Evolutionary conservation across 2,888 invertebrate genomes (phyloP), one percentile per base, ranked within the genome.

Genomic region (Agonopterix subpropinquella): DNA sequence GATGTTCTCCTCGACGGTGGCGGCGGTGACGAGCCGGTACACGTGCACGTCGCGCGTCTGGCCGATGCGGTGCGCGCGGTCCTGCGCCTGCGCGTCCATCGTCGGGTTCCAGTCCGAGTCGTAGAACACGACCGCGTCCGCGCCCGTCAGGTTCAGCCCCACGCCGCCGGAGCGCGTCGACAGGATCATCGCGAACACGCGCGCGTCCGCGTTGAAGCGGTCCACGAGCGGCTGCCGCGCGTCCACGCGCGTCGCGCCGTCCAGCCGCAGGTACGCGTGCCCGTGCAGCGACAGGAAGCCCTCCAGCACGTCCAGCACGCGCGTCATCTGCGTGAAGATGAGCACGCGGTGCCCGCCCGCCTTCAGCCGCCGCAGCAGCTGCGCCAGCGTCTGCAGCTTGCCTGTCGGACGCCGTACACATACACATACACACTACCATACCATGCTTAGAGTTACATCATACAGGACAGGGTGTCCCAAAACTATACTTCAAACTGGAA

Each of bases 41-140:
- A 99, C 98, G 86, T 98, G 98, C 56, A 99, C 99, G 91, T 99
- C 98, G 63, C 98, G 91, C 11, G 99, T 99, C 89, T 99, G 99
- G 0, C 99, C 99, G 78, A 99, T 99, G 67, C 99, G 93, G 90
- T 99, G 99, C 81, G 98, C 98, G 62, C 98, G 92, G 89, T 97
- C 97, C 84, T 96, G 96, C 56, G 96, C 97, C 72, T 86, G 86
- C 53, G 98, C 98, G 89, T 99, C 99, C 98, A 99, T 99, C 4
- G 98, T 99, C 47, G 99, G 99, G 91, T 99, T 99, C 99, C 98
- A 99, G 88, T 99, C 98, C 55, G 98, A 98, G 89, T 99, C 99
- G 84, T 99, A 99, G 90, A 99, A 99, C 77, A 99, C 95, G 61
- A 99, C 99, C 64, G 98, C 97, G 89, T 99, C 99, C 43, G 99